A percentile compares a stretch with the other conserved stretches of the same genome.
phyloP scores from a whole-genome alignment of 2,113 vertebrate species.

The Aptenodytes forsteri region DNA sequence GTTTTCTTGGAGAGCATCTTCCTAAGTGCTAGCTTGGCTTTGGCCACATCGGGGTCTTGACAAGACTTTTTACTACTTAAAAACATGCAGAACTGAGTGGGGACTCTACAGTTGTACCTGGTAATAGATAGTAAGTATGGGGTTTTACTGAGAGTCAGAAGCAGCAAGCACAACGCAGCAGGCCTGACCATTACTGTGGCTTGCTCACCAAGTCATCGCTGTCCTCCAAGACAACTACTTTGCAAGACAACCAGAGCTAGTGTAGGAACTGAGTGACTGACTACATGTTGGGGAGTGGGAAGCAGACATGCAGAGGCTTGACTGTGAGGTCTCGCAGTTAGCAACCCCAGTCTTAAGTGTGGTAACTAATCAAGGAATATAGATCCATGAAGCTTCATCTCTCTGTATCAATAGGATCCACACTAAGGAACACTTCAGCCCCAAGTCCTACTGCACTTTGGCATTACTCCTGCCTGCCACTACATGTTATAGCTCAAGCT shows the following conservation, averaged over 20 bases:
- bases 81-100: not conserved
- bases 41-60: not conserved
- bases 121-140: not conserved
- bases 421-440: not conserved
- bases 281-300: accelerated
- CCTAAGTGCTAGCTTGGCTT: not conserved
- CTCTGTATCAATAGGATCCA: not conserved
- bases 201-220: not conserved
- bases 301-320: not conserved
- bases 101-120: not conserved
- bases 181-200: not conserved
- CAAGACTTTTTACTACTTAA: not conserved
- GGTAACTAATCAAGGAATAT: not conserved
- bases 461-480: not conserved
- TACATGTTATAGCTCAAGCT: not conserved
- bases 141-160: not conserved
- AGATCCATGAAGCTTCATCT: not conserved
- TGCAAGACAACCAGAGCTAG: not conserved
- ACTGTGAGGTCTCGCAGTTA: not conserved
- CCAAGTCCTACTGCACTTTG: not conserved
- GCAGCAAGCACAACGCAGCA: not conserved
- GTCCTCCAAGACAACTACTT: not conserved
- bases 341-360: not conserved
- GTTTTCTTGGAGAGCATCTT: not conserved
- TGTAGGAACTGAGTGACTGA: not conserved